Conservation (phyloP, 2,888 invertebrate species). For the Sphaerophoria taeniata region DNA sequence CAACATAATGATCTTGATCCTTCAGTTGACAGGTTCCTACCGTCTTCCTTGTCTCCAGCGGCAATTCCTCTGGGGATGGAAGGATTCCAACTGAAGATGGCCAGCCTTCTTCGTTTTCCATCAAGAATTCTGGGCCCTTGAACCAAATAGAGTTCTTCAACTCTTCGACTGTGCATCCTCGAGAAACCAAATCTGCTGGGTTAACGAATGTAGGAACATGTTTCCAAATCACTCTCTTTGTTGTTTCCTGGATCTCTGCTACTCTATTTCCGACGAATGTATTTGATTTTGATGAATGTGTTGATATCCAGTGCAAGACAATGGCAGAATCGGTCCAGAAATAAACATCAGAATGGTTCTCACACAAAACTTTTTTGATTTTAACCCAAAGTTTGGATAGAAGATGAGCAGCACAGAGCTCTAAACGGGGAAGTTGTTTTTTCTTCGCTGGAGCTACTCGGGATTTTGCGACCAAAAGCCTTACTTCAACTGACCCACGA, state of each 20-base stretch:
- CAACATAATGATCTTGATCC: too few species aligned
- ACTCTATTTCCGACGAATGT: conserved; percentile 67
- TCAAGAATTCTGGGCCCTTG: background rate
- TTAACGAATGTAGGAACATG: conserved; percentile 50
- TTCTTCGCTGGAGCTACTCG: conserved; percentile 65
- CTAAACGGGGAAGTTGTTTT: conserved; percentile 63
- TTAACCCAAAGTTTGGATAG: conserved; percentile 55
- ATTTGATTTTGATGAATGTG: conserved; percentile 56
- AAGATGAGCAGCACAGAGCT: conserved; percentile 59
- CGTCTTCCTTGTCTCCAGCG: conserved; percentile 44
- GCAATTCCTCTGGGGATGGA: conserved; percentile 51
- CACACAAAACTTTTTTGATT: conserved; percentile 2
- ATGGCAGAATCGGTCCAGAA: conserved; percentile 68
- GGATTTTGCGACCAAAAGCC: conserved; percentile 61
- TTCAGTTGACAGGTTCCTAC: background rate
- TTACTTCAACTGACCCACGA: conserved; percentile 9
- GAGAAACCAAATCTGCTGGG: conserved; percentile 58
- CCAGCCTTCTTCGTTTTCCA: conserved; percentile 10
- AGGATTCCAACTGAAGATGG: background rate
- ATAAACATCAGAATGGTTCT: background rate
- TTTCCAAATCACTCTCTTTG: conserved; percentile 41
- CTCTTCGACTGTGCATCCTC: background rate
- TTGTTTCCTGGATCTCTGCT: conserved; percentile 48
- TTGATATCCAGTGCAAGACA: conserved; percentile 53
- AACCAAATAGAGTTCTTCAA: background rate